Conservation (phyloP, 2,888 invertebrate genomes). For the Cantharis nigra region DNA sequence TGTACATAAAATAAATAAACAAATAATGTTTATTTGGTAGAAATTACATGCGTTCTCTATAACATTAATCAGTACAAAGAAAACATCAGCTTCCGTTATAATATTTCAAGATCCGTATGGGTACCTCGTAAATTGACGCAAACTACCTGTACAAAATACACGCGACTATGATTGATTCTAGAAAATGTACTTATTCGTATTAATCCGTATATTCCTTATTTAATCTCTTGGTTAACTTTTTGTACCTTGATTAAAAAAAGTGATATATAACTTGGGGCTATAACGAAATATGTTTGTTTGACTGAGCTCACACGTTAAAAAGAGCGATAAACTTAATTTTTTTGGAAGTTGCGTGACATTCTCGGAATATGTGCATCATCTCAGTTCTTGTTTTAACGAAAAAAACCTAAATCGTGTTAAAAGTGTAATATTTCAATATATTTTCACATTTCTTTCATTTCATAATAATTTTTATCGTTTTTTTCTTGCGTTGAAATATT, state of each 20-base stretch:
- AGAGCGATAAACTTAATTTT: neutral
- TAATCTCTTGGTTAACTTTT: neutral
- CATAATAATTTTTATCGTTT: neutral
- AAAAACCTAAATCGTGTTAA: neutral
- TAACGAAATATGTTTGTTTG: neutral
- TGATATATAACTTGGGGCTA: neutral
- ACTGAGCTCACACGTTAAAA: neutral
- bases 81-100: neutral
- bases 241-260: neutral
- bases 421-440: neutral
- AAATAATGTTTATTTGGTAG: neutral
- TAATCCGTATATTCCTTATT: neutral
- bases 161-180: neutral
- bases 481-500: neutral
- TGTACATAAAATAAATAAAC: too few relatives aligned
- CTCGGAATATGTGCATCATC: neutral
- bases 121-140: neutral
- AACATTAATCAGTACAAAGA: neutral
- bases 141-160: neutral
- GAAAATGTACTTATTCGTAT: neutral
- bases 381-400: neutral
- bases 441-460: neutral
- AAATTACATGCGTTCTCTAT: neutral
- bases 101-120: neutral
- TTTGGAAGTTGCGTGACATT: neutral